Base-by-base conservation (phyloP, 2,888 invertebrate species). In the Nasonia oneida region DNA sequence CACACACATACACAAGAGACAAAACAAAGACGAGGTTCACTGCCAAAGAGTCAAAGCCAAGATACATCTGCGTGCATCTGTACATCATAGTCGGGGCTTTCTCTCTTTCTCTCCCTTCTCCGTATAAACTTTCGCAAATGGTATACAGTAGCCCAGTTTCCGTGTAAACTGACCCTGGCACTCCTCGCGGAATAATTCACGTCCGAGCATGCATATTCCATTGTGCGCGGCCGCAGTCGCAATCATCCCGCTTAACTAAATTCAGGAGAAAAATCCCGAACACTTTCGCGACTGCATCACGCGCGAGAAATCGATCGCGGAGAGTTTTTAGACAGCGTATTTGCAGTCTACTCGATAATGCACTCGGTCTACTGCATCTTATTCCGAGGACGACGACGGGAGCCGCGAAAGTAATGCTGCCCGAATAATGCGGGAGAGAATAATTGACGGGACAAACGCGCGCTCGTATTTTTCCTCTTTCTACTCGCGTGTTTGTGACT, bases 361-460 rank as follows among this genome's bases (percentile, higher is more conserved):
- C 71, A 14, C 70, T 71, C 57, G 77, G 64, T 85, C 81, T 71
- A 64, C 81, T 81, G 77, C n/a, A 81, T 77, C 77, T 81, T 81
- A 77, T 81, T 47, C 57, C 18, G 10, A 23, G 23, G 23, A 23
- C 3, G 14, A 42, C 3, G 71, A 37, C 64, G 15, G 39, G n/a
- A 23, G 50, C 53, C 73, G 81, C 47, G 37, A 37, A 78, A 50
- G 67, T 82, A 64, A 82, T 73, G 57, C 15, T 29, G 23, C 15
- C 15, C 18, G 39, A 39, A 29, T 23, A 39, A 50, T 39, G 39
- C 71, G 64, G 3, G 29, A 15, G 77, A 12, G 81, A 82, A 82
- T 85, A 85, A 85, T 82, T 79, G 85, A 78, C 85, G 79, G 79
- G 85, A 85, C 79, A 85, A 85, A 82, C 70, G 77, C 50, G 29